Percentiles rank a stretch among this genome's conserved stretches.
These are phyloP conservation scores for Botia almorhae DNA, from an alignment of 2,797 vertebrate genomes.

Conservation along the genomic window DNA sequence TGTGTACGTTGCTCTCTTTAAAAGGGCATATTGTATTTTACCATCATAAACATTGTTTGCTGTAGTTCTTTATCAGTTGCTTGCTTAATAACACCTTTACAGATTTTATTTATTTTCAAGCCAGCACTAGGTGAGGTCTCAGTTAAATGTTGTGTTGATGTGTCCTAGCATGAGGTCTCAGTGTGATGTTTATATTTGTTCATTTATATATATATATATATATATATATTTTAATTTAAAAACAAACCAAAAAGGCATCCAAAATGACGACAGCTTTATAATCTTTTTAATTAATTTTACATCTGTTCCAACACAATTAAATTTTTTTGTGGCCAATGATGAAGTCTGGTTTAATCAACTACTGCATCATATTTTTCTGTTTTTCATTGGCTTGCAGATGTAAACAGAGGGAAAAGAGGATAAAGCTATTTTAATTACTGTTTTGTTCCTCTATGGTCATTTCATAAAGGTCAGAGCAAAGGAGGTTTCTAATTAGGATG, in stretches of 20 bases:
- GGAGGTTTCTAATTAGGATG: slow-evolving; percentile 60
- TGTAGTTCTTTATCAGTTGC: not conserved
- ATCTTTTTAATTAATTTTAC: slow-evolving; percentile 14
- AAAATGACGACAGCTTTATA: not conserved
- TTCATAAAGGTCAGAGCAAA: slow-evolving; percentile 60
- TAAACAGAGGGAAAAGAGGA: slow-evolving; percentile 45
- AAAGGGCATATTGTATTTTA: not conserved
- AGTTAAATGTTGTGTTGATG: too few species aligned
- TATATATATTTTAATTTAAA: not conserved
- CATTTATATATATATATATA: not conserved
- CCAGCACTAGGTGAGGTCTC: too few species aligned
- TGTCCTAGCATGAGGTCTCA: too few species aligned
- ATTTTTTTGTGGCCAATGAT: not conserved
- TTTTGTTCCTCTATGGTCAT: slow-evolving; percentile 57
- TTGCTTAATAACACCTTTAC: not conserved
- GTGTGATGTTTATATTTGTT: slow-evolving; percentile 6
- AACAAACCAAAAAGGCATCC: too few species aligned
- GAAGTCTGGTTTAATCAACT: slow-evolving; percentile 42
- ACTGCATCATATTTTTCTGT: slow-evolving; percentile 35
- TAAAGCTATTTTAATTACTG: slow-evolving; percentile 42
- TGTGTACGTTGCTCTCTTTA: slow-evolving; percentile 32
- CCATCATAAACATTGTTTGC: slow-evolving; percentile 15
- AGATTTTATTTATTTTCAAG: too few species aligned
- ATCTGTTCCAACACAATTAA: slow-evolving; percentile 5
- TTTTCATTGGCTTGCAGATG: slow-evolving; percentile 38